Base-by-base conservation (phyloP, 2,113 vertebrate genomes). In the Microcebus murinus region DNA sequence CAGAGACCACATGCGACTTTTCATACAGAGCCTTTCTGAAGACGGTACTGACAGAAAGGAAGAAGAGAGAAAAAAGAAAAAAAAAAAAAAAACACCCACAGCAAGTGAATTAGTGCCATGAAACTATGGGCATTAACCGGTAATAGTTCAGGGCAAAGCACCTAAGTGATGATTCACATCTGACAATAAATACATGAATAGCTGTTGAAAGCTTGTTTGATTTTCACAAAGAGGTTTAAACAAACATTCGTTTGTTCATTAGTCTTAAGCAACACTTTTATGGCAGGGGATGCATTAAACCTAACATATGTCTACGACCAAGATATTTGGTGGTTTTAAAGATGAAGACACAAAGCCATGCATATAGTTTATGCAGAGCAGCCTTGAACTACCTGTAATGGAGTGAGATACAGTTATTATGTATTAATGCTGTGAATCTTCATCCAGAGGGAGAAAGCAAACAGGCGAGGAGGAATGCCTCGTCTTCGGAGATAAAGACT, bases 211-310 rank as follows among this genome's bases (percentile, higher is more conserved):
- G 98, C 97, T 97, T 98, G 98, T 98, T 98, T 99, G 98, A 98
- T 98, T 99, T 98, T 98, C 98, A 98, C 98, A 98, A 98, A 98
- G 97, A 96, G 91, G 90, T 98, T 98, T 98, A 98, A 98, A 97
- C 98, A 98, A 98, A 98, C 98, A 98, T 98, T 98, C 97, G 92
- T 98, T 98, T 99, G 98, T 97, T 99, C 98, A 98, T 98, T 98
- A 98, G 98, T 99, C 97, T 98, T 98, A 97, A 98, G 98, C 96
- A 98, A 98, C 97, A 97, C 88, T 98, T 98, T 98, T 98, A 99
- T 95, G 93, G 98, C 96, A 98, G 96, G 71, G 98, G 97, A 98
- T 98, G 98, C 98, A 98, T 98, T 99, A 98, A 98, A 98, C 97
- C 98, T 98, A 98, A 98, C 98, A 86, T 97, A 98, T 82, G 97